Evolutionary conservation across 2,113 vertebrate genomes (phyloP).

Genomic region (Calidris pygmaea): DNA sequence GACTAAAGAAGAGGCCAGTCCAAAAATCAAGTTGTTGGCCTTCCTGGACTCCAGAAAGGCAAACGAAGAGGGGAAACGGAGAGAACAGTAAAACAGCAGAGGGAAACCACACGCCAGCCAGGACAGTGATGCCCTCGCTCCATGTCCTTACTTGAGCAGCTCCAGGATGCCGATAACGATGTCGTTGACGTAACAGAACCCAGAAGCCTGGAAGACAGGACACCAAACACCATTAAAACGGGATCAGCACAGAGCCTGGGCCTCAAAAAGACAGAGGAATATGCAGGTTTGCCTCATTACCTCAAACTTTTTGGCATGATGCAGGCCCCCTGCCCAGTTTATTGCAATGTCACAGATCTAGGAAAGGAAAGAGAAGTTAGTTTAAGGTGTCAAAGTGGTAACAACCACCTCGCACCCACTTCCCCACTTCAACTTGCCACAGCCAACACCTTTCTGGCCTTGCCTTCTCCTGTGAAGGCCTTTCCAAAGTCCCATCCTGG

Average conservation of each 20-base stretch:
- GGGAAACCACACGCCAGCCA: neutral
- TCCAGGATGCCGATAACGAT: constrained; percentile 98
- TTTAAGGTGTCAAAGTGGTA: neutral
- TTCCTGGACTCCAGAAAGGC: neutral
- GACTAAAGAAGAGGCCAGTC: neutral
- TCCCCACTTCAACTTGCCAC: neutral
- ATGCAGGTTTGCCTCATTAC: constrained; percentile 63
- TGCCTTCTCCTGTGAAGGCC: neutral
- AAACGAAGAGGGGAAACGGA: neutral
- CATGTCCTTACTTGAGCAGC: constrained; percentile 89
- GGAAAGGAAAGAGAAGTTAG: neutral
- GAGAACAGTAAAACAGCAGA: neutral
- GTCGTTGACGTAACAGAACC: constrained; percentile 98
- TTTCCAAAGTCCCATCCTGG: neutral
- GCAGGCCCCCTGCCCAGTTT: constrained; percentile 97
- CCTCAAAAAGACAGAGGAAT: neutral
- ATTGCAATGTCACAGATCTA: constrained; percentile 99
- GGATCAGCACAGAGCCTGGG: neutral
- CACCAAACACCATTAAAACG: neutral
- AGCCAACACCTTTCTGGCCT: neutral
- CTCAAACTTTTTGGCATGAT: constrained; percentile 99
- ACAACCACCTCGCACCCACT: neutral
- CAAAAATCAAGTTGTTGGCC: neutral
- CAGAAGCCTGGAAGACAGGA: constrained; percentile 84
- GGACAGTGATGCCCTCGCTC: neutral